Percentiles rank a stretch among this genome's conserved stretches.
Evolutionary conservation across 2,113 vertebrate genomes (phyloP).

Genomic region (Callipepla californica): DNA sequence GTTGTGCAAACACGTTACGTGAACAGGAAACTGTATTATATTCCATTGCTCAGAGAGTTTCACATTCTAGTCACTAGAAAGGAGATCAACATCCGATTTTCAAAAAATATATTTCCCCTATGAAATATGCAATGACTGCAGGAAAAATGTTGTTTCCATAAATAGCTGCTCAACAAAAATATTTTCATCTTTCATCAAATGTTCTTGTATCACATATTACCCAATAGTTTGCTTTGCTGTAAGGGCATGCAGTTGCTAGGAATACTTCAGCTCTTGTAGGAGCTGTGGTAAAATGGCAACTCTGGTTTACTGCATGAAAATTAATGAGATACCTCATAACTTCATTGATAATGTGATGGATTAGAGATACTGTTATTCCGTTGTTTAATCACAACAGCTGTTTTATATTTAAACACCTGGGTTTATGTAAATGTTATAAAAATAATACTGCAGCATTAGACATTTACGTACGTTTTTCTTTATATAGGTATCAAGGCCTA

Average conservation of each 20-base stretch:
- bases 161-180: not conserved
- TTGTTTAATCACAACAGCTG: not conserved
- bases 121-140: not conserved
- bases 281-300: not conserved
- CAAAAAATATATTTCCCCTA: conserved; percentile 17
- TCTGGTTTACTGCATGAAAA: not conserved
- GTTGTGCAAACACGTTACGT: conserved; percentile 59
- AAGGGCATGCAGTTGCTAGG: not conserved
- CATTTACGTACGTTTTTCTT: not conserved
- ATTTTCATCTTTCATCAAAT: not conserved
- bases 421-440: not conserved
- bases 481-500: not conserved
- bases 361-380: not conserved
- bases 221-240: not conserved
- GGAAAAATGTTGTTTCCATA: conserved; percentile 34
- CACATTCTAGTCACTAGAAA: conserved; percentile 56
- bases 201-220: not conserved
- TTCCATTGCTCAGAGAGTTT: conserved; percentile 17
- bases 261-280: not conserved
- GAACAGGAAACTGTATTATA: conserved; percentile 55
- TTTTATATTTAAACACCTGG: not conserved
- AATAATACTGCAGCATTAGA: not conserved
- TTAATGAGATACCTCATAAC: not conserved
- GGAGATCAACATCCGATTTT: conserved; percentile 53
- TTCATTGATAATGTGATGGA: not conserved